These are phyloP conservation scores for Eleginops maclovinus DNA, from an alignment of 2,113 vertebrate genomes.

Conservation along the genomic window DNA sequence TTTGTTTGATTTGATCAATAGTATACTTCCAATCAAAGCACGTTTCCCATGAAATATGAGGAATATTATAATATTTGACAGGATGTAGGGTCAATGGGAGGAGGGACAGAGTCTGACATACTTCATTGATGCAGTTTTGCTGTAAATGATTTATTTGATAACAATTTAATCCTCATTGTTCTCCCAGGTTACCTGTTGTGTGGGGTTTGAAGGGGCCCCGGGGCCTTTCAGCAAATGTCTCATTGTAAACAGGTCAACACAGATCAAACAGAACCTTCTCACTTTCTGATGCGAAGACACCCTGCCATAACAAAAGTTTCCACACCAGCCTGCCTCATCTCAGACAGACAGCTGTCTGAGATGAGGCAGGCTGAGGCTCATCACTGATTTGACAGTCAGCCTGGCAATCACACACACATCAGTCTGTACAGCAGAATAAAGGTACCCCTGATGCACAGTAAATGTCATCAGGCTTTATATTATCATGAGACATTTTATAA, in stretches of 20 bases:
- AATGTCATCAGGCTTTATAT: too few species aligned
- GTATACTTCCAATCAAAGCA: too few species aligned
- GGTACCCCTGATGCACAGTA: too few species aligned
- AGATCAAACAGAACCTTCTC: slow-evolving; percentile 75
- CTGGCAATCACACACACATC: too few species aligned
- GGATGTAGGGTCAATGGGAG: too few species aligned
- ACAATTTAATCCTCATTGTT: neutral
- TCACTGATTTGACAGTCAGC: neutral
- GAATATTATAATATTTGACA: too few species aligned
- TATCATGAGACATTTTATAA: too few species aligned
- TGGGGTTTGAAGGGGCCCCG: neutral
- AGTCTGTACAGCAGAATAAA: too few species aligned
- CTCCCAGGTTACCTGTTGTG: neutral
- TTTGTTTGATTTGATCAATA: too few species aligned
- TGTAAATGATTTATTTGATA: neutral
- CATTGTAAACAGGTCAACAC: slow-evolving; percentile 52
- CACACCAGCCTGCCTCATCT: slow-evolving; percentile 21
- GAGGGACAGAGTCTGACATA: neutral
- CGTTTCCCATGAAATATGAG: too few species aligned
- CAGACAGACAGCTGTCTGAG: slow-evolving; percentile 63
- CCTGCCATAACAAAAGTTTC: slow-evolving; percentile 50
- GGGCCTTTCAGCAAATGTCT: slow-evolving; percentile 40
- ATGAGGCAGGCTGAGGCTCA: neutral
- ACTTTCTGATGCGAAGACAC: slow-evolving; percentile 64
- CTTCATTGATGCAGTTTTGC: neutral